Evolutionary conservation across 2,113 vertebrate species (phyloP), one percentile per base, ranked within the genome.

Genomic region (Dascyllus trimaculatus): DNA sequence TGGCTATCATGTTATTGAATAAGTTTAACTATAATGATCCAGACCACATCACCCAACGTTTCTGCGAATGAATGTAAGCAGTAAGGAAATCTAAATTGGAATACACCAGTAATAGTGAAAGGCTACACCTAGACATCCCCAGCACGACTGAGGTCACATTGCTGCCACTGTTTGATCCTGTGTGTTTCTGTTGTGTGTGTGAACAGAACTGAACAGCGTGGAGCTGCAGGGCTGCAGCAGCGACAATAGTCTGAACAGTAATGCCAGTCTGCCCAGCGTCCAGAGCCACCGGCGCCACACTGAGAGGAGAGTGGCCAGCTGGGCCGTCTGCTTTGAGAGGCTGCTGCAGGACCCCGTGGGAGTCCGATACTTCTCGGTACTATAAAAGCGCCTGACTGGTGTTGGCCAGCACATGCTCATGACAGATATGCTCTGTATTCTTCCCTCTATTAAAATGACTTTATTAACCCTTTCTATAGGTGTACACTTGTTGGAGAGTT

Each of bases 291-390:
- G 96, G 46, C 93, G 95, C 4, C 96, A 97, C 84, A 94, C 96
- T 0, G 97, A 99, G 51, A 91, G 97, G 66, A 94, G 97, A 53
- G 98, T 97, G 29, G 97, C 97, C 24, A 98, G 97, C 91, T 99
- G 98, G 98, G 98, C 98, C 0, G 96, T 96, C 64, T 97, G 97
- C n/a, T 99, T 99, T 13, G 98, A 99, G 89, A 95, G 98, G 0
- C 96, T 99, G 26, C 96, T 99, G 46, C 98, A 99, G 91, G 98
- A 99, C 86, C 96, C 97, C 0, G 65, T 97, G 2, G 98, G 97
- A 9, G 92, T 99, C 49, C 95, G 95, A 58, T 99, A 98, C 92
- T 99, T 99, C 88, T 98, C 98, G 1, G 98, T 99, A 94, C 95
- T 94, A 91, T 19, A 46, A 59, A 17, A 51, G 32, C 51, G 18